These are phyloP conservation scores for Bibio marci DNA, from an alignment of 2,888 invertebrate genomes.

Conservation along the genomic window DNA sequence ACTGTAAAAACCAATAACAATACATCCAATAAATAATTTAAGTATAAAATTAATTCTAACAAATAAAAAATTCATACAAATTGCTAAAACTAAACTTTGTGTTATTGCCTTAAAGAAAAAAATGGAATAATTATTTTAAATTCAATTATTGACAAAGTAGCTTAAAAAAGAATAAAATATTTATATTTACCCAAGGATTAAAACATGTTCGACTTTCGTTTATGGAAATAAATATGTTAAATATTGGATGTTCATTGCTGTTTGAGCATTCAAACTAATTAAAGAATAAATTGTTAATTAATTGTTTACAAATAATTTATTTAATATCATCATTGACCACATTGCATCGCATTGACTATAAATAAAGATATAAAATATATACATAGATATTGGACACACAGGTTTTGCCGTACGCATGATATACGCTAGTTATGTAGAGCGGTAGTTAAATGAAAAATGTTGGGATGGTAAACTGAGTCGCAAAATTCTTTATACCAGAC, in stretches of 20 bases:
- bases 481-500: no score
- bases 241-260: slow-evolving; percentile 4
- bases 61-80: slow-evolving; percentile 61
- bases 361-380: no score
- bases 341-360: no score
- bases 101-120: slow-evolving; percentile 27
- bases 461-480: no score
- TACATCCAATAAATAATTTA: slow-evolving; percentile 53
- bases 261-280: background rate
- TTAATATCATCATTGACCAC: no score
- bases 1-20: slow-evolving; percentile 46
- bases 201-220: slow-evolving; percentile 17
- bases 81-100: slow-evolving; percentile 35
- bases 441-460: no score
- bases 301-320: no score
- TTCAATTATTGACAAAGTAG: background rate
- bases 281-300: no score
- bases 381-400: no score
- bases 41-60: slow-evolving; percentile 68
- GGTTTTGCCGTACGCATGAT: no score
- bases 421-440: no score
- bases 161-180: slow-evolving; percentile 1
- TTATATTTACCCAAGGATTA: slow-evolving; percentile 24
- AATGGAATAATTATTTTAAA: background rate
- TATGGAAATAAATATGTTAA: slow-evolving; percentile 6